Conservation (phyloP, 1,140 invertebrate species). For the Euschistus heros region DNA sequence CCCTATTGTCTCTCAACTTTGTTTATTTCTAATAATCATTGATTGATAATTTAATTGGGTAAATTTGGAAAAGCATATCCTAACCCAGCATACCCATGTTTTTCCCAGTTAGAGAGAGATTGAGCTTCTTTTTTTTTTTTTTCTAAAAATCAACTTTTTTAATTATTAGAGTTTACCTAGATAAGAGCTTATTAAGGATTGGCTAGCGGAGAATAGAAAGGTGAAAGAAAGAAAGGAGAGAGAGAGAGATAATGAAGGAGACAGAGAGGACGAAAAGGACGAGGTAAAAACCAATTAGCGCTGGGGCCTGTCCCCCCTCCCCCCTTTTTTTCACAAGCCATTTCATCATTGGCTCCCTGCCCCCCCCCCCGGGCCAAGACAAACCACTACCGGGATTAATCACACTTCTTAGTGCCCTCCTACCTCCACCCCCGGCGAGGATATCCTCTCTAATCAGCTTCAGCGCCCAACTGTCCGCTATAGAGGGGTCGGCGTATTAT, state of each 20-base stretch:
- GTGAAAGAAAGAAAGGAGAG: neutral
- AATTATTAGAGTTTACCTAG: too few species aligned
- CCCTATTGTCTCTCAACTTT: too few species aligned
- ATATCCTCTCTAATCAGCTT: neutral
- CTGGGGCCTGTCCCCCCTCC: conserved; percentile 15
- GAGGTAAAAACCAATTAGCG: neutral
- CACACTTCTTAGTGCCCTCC: conserved; percentile 23
- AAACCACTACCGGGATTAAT: conserved; percentile 23
- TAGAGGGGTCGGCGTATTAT: too few species aligned
- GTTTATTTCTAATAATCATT: too few species aligned
- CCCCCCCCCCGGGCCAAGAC: conserved; percentile 21
- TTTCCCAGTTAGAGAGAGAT: too few species aligned
- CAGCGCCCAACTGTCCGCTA: too few species aligned
- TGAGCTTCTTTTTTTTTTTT: too few species aligned
- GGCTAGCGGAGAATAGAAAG: neutral
- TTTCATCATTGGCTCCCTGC: conserved; percentile 24
- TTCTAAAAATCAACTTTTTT: too few species aligned
- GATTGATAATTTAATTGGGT: too few species aligned
- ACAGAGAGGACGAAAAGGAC: neutral
- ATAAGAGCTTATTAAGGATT: too few species aligned
- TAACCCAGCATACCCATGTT: too few species aligned
- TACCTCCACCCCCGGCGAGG: neutral
- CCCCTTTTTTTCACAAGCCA: conserved; percentile 22
- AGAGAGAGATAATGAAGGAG: conserved; percentile 1
- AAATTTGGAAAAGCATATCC: too few species aligned